Evolutionary conservation across 2,113 vertebrate genomes (phyloP).

Genomic region (Bolborhynchus lineola): DNA sequence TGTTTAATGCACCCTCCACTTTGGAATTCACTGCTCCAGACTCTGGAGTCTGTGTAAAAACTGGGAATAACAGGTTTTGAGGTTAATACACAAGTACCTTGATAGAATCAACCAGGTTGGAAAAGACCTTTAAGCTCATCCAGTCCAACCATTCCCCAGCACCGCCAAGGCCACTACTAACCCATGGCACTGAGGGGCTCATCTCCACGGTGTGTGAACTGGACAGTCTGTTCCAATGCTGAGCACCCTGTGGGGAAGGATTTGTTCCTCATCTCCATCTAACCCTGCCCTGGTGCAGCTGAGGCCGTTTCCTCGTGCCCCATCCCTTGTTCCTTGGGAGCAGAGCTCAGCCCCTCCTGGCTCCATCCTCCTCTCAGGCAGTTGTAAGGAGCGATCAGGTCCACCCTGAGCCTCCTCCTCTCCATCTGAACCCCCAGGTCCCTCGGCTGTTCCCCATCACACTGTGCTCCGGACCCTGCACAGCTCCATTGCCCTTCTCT

Average conservation of each 20-base stretch:
- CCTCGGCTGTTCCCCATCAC: too few species aligned
- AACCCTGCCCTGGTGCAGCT: too few species aligned
- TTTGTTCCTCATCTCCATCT: too few species aligned
- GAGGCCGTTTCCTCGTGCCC: too few species aligned
- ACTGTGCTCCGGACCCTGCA: neutral
- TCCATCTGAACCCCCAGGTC: too few species aligned
- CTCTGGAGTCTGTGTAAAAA: neutral
- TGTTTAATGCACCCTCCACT: neutral
- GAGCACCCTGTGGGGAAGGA: too few species aligned
- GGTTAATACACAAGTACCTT: neutral
- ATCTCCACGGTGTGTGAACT: neutral
- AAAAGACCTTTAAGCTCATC: neutral
- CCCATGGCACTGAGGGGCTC: neutral
- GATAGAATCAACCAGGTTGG: neutral
- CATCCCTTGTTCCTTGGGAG: too few species aligned
- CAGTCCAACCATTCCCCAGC: neutral
- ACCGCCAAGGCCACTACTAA: neutral
- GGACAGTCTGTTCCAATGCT: neutral
- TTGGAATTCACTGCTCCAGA: neutral
- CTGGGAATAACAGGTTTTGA: neutral
- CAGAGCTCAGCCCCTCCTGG: too few species aligned
- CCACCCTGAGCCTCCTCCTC: too few species aligned
- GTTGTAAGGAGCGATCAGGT: too few species aligned
- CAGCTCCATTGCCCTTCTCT: neutral
- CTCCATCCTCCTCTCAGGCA: too few species aligned